Base-by-base conservation (phyloP, 2,797 vertebrate species). In the Cygnus olor region DNA sequence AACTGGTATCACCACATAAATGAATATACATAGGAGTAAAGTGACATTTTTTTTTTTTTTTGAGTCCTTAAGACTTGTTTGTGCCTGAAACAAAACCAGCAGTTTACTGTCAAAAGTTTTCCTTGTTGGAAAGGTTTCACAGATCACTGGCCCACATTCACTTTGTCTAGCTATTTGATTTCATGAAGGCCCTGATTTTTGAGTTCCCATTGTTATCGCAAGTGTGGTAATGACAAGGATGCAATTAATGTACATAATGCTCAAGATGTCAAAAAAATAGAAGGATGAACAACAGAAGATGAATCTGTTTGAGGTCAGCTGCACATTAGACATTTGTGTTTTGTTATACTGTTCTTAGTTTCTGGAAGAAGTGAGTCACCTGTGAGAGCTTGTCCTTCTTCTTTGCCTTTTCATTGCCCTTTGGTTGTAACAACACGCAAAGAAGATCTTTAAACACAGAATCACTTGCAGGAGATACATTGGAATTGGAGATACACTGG, bases 1-100 rank as follows among this genome's bases (percentile, higher is more conserved):
- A 78, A 4, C 2, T 53, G 40, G 14, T 44, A 17, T 2, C 80
- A 60, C n/a, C n/a, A n/a, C n/a, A n/a, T n/a, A n/a, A n/a, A 80
- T 36, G 8, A 57, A 2, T 49, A 71, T 0, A 3, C 4, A 1
- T 8, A 47, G 6, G 13, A 56, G 34, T 8, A n/a, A 58, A 58
- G 70, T 30, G 2, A 25, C 4, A n/a, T n/a, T 34, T 34, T 34
- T 34, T 34, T 34, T n/a, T 34, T 34, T 34, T 34, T 61, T 49
- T 13, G 24, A 77, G 3, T 15, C 6, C 25, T 40, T 66, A 32
- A 20, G 13, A 45, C 2, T 27, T 3, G 38, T 42, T 70, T 49
- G 32, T 49, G 17, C 10, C 34, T 61, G 27, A 44, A 70, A 64
- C 3, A 45, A 44, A 49, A 32, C 19, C 13, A 71, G 42, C 1